phyloP scores from a whole-genome alignment of 1,140 invertebrate genomes.

The Zaprionus inermis region DNA sequence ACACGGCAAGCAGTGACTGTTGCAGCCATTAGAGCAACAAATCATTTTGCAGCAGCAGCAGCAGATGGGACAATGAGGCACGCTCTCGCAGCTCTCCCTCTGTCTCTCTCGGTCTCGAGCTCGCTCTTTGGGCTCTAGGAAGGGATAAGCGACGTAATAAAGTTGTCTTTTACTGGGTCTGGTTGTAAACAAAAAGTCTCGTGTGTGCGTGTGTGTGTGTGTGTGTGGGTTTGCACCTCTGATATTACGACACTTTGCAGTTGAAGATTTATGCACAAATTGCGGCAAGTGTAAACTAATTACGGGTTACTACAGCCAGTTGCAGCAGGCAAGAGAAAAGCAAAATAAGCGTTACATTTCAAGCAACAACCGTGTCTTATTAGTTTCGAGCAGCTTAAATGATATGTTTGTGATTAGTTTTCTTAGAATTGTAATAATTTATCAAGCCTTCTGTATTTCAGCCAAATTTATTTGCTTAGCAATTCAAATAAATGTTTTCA shows the following conservation, averaged over 20 bases:
- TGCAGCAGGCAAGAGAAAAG: slow-evolving; percentile 42
- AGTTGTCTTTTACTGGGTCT: slow-evolving; percentile 41
- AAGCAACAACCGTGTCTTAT: slow-evolving; percentile 36
- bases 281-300: slow-evolving; percentile 82
- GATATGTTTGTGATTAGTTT: neutral
- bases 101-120: neutral
- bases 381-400: neutral
- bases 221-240: slow-evolving; percentile 39
- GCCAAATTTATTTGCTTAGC: neutral
- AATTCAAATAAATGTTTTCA: neutral
- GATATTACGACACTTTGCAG: slow-evolving; percentile 67
- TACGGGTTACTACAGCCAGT: slow-evolving; percentile 74
- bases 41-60: slow-evolving; percentile 66
- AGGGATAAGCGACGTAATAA: slow-evolving; percentile 61
- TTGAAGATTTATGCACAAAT: slow-evolving; percentile 78
- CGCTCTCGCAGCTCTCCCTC: neutral
- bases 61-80: slow-evolving; percentile 50
- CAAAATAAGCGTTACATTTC: slow-evolving; percentile 29
- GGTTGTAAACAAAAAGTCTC: slow-evolving; percentile 29
- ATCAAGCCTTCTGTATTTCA: neutral
- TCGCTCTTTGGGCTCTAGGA: slow-evolving; percentile 3
- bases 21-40: slow-evolving; percentile 67
- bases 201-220: neutral
- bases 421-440: neutral
- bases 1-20: slow-evolving; percentile 49